Percentiles rank a stretch among this genome's conserved stretches.
Evolutionary conservation across 2,797 vertebrate species (phyloP).

Genomic region (Clarias pachynema): DNA sequence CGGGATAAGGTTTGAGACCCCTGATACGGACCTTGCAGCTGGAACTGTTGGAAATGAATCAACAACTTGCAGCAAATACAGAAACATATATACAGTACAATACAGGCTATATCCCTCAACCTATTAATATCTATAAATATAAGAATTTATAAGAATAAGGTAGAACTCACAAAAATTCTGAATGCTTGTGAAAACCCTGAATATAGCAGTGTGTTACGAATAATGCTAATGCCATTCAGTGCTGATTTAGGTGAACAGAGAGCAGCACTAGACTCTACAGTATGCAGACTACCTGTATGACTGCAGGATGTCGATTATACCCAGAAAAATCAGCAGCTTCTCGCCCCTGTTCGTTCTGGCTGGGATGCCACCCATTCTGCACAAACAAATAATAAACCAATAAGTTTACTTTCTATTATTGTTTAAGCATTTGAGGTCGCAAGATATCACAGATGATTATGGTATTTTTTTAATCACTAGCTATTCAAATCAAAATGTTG

Average conservation of each 20-base stretch:
- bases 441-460: background rate
- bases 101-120: background rate
- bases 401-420: background rate
- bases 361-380: slow-evolving; percentile 97
- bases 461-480: background rate
- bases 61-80: background rate
- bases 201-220: background rate
- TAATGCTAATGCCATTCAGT: background rate
- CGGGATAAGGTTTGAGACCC: too few species aligned
- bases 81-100: background rate
- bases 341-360: slow-evolving; percentile 94
- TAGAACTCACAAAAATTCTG: background rate
- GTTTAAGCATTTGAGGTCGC: background rate
- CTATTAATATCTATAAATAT: background rate
- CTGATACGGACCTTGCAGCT: background rate
- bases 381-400: slow-evolving; percentile 39
- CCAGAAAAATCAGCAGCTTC: slow-evolving; percentile 93
- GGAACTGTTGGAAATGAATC: background rate
- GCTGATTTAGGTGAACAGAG: background rate
- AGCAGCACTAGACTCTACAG: background rate
- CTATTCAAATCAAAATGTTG: background rate
- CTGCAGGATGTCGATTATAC: slow-evolving; percentile 97
- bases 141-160: background rate
- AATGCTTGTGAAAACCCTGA: background rate
- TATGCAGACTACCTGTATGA: slow-evolving; percentile 95